These are phyloP conservation scores for Sebastes ruberrimus DNA, from an alignment of 2,797 vertebrate species.

Conservation along the genomic window DNA sequence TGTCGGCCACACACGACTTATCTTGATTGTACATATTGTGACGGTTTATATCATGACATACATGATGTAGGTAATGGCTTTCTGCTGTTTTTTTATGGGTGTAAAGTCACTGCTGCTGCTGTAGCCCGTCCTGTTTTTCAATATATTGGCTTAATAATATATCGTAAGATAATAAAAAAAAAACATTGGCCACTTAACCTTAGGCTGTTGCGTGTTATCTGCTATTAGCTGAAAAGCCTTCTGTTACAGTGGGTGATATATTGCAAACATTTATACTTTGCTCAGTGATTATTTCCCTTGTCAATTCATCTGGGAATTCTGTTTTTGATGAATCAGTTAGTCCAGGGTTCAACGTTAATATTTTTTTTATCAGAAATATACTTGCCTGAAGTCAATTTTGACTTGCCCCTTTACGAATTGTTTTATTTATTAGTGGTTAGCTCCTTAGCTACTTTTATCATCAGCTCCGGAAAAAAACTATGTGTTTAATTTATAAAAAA, in stretches of 20 bases:
- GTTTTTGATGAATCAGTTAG: background rate
- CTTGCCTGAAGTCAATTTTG: too few species aligned
- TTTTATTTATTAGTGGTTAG: too few species aligned
- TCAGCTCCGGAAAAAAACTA: too few species aligned
- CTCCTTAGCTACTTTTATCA: too few species aligned
- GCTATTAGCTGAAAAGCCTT: background rate
- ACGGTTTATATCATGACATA: conserved; percentile 14
- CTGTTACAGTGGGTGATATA: background rate
- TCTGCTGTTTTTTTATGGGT: background rate
- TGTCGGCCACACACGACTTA: conserved; percentile 21
- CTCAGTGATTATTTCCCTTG: background rate
- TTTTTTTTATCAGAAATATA: too few species aligned
- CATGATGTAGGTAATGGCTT: conserved; percentile 6
- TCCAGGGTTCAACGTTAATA: background rate
- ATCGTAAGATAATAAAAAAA: background rate
- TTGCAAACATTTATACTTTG: background rate
- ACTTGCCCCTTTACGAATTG: too few species aligned
- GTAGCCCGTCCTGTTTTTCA: background rate
- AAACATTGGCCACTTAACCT: background rate
- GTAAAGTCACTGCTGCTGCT: background rate
- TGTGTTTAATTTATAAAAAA: background rate
- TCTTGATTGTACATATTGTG: conserved; percentile 34
- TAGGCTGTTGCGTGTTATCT: background rate
- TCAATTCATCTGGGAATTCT: background rate
- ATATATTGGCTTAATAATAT: background rate